These are phyloP conservation scores for Caenorhabditis doughertyi DNA, from an alignment of 2,888 invertebrate genomes.

Conservation along the genomic window DNA sequence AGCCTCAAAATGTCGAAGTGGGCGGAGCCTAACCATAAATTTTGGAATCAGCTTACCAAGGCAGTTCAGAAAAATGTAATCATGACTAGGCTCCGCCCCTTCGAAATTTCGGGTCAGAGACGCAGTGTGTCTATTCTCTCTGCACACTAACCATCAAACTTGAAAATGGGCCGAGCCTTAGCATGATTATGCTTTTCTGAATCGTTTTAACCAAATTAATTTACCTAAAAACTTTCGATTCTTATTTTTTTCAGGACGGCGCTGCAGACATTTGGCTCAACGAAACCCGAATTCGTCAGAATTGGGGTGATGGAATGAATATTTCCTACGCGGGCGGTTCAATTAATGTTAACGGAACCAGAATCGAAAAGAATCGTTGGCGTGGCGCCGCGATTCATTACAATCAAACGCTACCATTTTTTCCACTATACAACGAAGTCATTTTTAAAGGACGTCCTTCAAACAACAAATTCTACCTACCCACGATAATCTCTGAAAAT, in stretches of 20 bases:
- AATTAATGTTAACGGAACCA: slow-evolving; percentile 92
- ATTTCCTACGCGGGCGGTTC: slow-evolving; percentile 96
- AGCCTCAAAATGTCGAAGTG: too few species aligned
- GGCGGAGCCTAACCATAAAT: too few species aligned
- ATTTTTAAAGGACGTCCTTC: slow-evolving; percentile 84
- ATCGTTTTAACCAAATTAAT: neutral
- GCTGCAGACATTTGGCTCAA: slow-evolving; percentile 96
- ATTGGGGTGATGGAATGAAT: slow-evolving; percentile 95
- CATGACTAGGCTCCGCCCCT: too few species aligned
- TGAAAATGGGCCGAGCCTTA: too few species aligned
- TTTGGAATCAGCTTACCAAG: neutral
- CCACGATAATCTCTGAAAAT: slow-evolving; percentile 91
- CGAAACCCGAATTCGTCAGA: slow-evolving; percentile 91
- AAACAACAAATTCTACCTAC: slow-evolving; percentile 81
- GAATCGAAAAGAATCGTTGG: slow-evolving; percentile 91
- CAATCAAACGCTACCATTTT: slow-evolving; percentile 91
- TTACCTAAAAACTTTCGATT: slow-evolving; percentile 84
- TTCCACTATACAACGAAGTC: slow-evolving; percentile 91
- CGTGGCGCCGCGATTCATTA: slow-evolving; percentile 92
- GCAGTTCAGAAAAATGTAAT: too few species aligned
- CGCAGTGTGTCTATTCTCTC: too few species aligned
- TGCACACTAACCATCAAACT: too few species aligned
- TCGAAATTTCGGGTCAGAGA: too few species aligned
- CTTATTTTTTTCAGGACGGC: slow-evolving; percentile 87
- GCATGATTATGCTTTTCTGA: neutral